A percentile compares a stretch with the other conserved stretches of the same genome.
phyloP scores from a whole-genome alignment of 2,888 invertebrate genomes.

The Tupiocoris notatus region DNA sequence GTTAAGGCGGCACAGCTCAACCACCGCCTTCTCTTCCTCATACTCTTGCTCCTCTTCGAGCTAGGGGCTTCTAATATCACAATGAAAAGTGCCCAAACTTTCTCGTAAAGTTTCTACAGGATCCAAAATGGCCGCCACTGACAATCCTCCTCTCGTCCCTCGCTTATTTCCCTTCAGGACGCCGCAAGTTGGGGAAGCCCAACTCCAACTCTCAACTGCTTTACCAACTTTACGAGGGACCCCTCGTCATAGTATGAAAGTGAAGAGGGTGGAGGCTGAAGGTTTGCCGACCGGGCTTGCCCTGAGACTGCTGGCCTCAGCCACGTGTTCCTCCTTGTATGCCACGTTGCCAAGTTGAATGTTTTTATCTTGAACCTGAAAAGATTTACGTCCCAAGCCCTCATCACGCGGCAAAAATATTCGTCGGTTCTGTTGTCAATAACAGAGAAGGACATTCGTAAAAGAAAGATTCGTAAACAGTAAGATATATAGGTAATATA shows the following conservation, averaged over 20 bases:
- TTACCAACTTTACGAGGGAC: constrained; percentile 25
- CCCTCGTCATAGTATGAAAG: background rate
- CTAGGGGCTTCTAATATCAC: constrained; percentile 44
- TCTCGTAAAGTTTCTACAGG: constrained; percentile 44
- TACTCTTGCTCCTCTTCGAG: background rate
- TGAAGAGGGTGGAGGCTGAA: background rate
- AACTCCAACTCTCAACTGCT: constrained; percentile 20
- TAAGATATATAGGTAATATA: no score
- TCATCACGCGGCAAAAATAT: no score
- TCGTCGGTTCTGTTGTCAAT: no score
- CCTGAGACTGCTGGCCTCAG: background rate
- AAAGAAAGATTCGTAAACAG: no score
- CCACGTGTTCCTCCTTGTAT: background rate
- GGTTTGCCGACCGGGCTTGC: background rate
- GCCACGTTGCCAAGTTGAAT: background rate
- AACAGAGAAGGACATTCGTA: no score
- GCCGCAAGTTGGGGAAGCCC: constrained; percentile 36
- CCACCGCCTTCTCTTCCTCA: background rate
- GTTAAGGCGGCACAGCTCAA: constrained; percentile 7
- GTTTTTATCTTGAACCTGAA: background rate
- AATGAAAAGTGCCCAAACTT: constrained; percentile 48
- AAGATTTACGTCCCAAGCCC: no score
- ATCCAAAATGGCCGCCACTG: constrained; percentile 45
- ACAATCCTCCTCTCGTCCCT: constrained; percentile 25
- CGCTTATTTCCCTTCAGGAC: constrained; percentile 19